Evolutionary conservation across 1,140 invertebrate genomes (phyloP).

Genomic region (Tachypleus tridentatus): DNA sequence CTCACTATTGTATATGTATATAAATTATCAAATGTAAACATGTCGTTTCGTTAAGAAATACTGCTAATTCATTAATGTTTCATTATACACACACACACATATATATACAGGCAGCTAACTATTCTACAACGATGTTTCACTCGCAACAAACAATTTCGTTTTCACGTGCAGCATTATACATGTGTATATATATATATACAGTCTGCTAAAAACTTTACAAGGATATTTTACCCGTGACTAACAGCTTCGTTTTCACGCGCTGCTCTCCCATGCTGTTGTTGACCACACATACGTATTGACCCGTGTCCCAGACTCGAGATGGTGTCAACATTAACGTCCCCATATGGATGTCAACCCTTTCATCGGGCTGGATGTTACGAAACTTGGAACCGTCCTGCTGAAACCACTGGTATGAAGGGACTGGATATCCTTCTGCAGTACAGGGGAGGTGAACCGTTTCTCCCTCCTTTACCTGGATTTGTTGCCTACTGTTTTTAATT

Average conservation of each 20-base stretch:
- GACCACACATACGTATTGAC: slow-evolving; percentile 25
- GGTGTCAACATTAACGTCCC: slow-evolving; percentile 22
- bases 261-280: slow-evolving; percentile 27
- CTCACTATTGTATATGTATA: too few relatives aligned
- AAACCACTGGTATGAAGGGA: slow-evolving; percentile 24
- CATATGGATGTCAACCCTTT: slow-evolving; percentile 8
- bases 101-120: too few relatives aligned
- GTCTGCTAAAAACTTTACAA: not conserved
- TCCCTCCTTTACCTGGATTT: slow-evolving; percentile 27
- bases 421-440: slow-evolving; percentile 30
- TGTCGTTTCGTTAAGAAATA: too few relatives aligned
- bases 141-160: too few relatives aligned
- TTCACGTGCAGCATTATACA: too few relatives aligned
- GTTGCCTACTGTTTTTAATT: slow-evolving; percentile 19
- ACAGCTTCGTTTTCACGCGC: slow-evolving; percentile 24
- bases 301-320: slow-evolving; percentile 19
- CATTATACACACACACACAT: too few relatives aligned
- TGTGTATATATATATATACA: too few relatives aligned
- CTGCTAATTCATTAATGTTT: too few relatives aligned
- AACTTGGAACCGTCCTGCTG: slow-evolving; percentile 10
- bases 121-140: too few relatives aligned
- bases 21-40: too few relatives aligned
- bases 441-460: slow-evolving; percentile 33
- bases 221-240: slow-evolving; percentile 21
- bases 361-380: slow-evolving; percentile 1